These are phyloP conservation scores for Agonopterix heracliana DNA, from an alignment of 2,888 invertebrate species.

Conservation along the genomic window DNA sequence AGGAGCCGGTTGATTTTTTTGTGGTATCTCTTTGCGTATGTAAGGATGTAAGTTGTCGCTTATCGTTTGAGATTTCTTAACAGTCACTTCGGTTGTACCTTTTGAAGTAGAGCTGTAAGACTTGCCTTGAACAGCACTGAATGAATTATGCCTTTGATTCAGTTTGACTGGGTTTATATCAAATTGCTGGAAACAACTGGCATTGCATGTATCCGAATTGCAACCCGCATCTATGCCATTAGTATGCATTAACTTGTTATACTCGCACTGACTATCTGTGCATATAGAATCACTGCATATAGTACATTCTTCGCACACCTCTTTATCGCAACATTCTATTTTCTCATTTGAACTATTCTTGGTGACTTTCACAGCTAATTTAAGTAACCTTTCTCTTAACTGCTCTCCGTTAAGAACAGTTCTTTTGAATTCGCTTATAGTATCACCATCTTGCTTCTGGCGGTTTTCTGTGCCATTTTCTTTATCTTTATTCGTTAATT, in stretches of 20 bases:
- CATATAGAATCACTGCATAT: constrained; percentile 72
- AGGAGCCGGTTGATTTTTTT: constrained; percentile 34
- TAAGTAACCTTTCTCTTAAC: constrained; percentile 78
- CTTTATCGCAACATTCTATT: constrained; percentile 73
- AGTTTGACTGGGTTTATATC: constrained; percentile 45
- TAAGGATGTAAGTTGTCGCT: constrained; percentile 69
- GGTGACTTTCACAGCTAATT: constrained; percentile 74
- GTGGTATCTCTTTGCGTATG: constrained; percentile 66
- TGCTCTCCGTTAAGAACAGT: constrained; percentile 79
- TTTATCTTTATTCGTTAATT: constrained; percentile 38
- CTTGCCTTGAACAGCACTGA: constrained; percentile 65
- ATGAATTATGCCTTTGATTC: constrained; percentile 66
- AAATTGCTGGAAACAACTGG: constrained; percentile 58
- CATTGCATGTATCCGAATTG: constrained; percentile 62
- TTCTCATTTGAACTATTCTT: constrained; percentile 62
- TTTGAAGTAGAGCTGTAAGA: constrained; percentile 45
- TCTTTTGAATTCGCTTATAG: constrained; percentile 62
- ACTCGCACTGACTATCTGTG: constrained; percentile 70
- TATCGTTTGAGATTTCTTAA: constrained; percentile 67
- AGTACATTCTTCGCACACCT: constrained; percentile 69
- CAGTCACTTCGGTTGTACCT: constrained; percentile 45
- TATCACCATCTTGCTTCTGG: constrained; percentile 44
- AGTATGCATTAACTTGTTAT: constrained; percentile 64
- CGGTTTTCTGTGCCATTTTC: constrained; percentile 34
- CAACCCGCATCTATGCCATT: constrained; percentile 63